Evolutionary conservation across 1,140 invertebrate species (phyloP).

Genomic region (Diorhabda carinulata): DNA sequence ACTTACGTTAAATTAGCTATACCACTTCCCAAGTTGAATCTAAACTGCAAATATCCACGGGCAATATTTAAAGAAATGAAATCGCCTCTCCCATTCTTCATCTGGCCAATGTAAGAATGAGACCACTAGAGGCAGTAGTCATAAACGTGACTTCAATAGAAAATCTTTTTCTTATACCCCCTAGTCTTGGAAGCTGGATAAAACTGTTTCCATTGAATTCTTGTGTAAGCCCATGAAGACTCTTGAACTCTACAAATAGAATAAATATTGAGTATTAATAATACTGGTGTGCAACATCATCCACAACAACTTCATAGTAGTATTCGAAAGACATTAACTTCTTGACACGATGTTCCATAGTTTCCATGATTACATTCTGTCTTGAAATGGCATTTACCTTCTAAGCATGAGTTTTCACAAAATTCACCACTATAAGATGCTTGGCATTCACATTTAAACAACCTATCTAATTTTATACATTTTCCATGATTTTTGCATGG

Average conservation of each 20-base stretch:
- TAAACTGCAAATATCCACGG: constrained; percentile 74
- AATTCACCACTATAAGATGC: constrained; percentile 56
- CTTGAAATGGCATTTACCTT: background rate
- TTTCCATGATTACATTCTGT: background rate
- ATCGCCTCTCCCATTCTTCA: constrained; percentile 72
- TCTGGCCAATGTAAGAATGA: constrained; percentile 84
- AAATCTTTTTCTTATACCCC: constrained; percentile 73
- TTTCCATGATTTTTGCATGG: constrained; percentile 78
- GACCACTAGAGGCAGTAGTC: constrained; percentile 69
- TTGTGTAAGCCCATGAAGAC: constrained; percentile 52
- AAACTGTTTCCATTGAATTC: constrained; percentile 74
- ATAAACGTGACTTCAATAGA: constrained; percentile 85
- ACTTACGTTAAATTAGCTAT: constrained; percentile 81
- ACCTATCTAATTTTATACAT: constrained; percentile 53
- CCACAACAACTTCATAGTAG: too few species aligned
- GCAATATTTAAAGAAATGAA: constrained; percentile 81
- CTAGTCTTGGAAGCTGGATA: constrained; percentile 70
- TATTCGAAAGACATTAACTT: constrained; percentile 43
- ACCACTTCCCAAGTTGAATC: constrained; percentile 83
- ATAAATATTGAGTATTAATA: background rate
- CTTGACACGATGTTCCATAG: background rate
- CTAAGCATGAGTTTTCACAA: constrained; percentile 64
- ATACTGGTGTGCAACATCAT: too few species aligned
- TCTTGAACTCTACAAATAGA: constrained; percentile 31
- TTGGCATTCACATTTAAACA: constrained; percentile 74